A percentile compares a stretch with the other conserved stretches of the same genome.
Evolutionary conservation across 2,113 vertebrate genomes (phyloP).

Genomic region (Coptodon rendalli): DNA sequence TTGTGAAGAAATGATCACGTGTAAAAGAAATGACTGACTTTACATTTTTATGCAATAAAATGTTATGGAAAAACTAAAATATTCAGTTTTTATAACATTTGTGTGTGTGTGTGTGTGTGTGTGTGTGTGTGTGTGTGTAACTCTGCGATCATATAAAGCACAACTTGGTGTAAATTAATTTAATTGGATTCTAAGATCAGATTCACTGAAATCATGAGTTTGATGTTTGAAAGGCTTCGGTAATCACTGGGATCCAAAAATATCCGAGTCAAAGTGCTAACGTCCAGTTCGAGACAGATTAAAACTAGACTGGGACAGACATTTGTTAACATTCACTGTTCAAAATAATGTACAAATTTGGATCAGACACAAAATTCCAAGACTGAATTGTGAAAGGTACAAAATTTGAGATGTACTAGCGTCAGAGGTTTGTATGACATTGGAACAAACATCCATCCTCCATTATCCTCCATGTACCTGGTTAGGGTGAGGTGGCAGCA

Average conservation of each 20-base stretch:
- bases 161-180: not conserved
- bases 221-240: not conserved
- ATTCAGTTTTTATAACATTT: not conserved
- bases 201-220: not conserved
- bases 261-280: not conserved
- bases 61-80: not conserved
- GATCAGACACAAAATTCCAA: not conserved
- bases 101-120: no score
- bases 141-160: fast-evolving
- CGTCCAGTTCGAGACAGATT: not conserved
- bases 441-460: not conserved
- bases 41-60: conserved; percentile 89
- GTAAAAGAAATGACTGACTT: conserved; percentile 70
- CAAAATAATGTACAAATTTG: not conserved
- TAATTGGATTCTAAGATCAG: not conserved
- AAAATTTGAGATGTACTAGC: not conserved
- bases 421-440: not conserved
- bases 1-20: conserved; percentile 73
- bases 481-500: not conserved
- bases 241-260: not conserved
- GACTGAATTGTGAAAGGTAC: not conserved
- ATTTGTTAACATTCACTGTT: fast-evolving
- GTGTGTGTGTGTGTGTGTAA: no score
- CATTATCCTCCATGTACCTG: not conserved
- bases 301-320: not conserved